Conservation (phyloP, 1,140 invertebrate species). For the Psix sp. region DNA sequence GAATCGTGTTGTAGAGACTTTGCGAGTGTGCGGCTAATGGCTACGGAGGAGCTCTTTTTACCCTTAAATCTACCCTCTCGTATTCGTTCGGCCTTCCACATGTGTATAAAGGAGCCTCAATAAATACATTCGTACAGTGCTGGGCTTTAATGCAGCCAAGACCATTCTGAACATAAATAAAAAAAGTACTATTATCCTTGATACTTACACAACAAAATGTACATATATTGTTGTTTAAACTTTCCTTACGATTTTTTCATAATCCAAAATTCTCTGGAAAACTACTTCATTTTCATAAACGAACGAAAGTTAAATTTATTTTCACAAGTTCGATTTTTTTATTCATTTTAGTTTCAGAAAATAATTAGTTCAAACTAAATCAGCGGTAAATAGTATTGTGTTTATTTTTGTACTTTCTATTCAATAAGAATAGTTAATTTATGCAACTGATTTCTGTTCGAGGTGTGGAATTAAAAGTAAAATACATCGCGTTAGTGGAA, state of each 20-base stretch:
- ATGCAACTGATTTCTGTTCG: no score
- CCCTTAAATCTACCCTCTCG: constrained; percentile 72
- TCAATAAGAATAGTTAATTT: no score
- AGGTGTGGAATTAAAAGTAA: constrained; percentile 27
- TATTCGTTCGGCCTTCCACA: constrained; percentile 61
- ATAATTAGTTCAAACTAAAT: no score
- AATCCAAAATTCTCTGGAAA: no score
- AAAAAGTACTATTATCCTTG: constrained; percentile 45
- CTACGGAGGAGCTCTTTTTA: constrained; percentile 68
- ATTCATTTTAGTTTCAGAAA: no score
- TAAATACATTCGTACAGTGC: constrained; percentile 59
- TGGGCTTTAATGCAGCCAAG: constrained; percentile 59
- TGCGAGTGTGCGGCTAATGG: constrained; percentile 74
- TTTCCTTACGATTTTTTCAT: no score
- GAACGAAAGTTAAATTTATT: no score
- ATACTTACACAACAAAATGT: constrained; percentile 10
- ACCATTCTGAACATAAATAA: constrained; percentile 47
- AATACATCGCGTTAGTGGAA: constrained; percentile 20
- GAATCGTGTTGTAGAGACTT: constrained; percentile 76
- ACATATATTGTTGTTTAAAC: no score
- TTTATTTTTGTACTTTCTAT: no score
- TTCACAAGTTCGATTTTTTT: no score
- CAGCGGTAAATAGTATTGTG: no score
- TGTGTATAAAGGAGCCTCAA: constrained; percentile 65
- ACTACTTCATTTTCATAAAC: no score